These are phyloP conservation scores for Calephelis virginiensis DNA, from an alignment of 1,140 invertebrate genomes.

Conservation along the genomic window DNA sequence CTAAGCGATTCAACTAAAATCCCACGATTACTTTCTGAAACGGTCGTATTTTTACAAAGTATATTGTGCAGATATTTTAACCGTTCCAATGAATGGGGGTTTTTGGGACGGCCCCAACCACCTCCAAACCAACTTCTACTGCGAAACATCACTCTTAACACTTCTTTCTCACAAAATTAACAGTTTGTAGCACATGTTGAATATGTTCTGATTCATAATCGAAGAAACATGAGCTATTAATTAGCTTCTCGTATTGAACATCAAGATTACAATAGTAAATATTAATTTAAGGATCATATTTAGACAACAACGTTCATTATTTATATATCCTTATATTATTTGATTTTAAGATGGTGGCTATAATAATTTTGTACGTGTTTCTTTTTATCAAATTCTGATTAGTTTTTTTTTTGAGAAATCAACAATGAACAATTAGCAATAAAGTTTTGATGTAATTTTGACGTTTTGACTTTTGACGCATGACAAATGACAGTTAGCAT, in stretches of 20 bases:
- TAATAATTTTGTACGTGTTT: constrained; percentile 3
- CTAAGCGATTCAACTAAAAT: constrained; percentile 97
- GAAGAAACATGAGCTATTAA: neutral
- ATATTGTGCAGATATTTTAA: constrained; percentile 98
- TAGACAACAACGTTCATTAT: neutral
- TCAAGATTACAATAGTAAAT: neutral
- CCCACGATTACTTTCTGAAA: constrained; percentile 96
- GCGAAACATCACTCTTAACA: constrained; percentile 84
- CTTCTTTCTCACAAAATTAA: constrained; percentile 33
- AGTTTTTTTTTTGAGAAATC: neutral
- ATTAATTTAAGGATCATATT: neutral
- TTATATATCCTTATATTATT: neutral
- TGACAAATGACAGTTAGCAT: neutral
- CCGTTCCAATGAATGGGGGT: constrained; percentile 96
- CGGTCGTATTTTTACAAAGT: constrained; percentile 96
- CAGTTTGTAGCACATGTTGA: neutral
- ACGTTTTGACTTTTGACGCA: too few species aligned
- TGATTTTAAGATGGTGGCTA: neutral
- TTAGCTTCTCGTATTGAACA: neutral
- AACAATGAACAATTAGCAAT: neutral
- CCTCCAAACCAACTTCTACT: constrained; percentile 93
- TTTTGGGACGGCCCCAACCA: constrained; percentile 94
- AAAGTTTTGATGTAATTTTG: too few species aligned
- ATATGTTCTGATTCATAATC: constrained; percentile 1
- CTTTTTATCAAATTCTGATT: constrained; percentile 1